Evolutionary conservation across 2,797 vertebrate genomes (phyloP), one percentile per base, ranked within the genome.

Genomic region (Benthosema pterotum): DNA sequence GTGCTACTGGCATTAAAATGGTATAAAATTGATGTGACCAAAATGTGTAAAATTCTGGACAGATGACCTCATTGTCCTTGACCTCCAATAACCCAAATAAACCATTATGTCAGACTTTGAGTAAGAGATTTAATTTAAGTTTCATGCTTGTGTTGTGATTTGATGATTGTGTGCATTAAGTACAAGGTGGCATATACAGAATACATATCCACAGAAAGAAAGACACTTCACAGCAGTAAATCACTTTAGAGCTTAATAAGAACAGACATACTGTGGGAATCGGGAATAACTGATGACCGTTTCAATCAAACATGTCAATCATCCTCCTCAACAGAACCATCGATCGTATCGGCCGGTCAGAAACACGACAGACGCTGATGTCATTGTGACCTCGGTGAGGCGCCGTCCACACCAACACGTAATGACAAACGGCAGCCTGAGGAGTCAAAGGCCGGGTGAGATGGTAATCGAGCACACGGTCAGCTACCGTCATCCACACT

Each of bases 271-370:
- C n/a, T n/a, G n/a, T n/a, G n/a, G 3, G 2, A 38, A 9, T 38
- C 8, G 32, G 11, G 32, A 11, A 9, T 38, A 38, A 6, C 28
- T 32, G 28, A 32, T 52, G 56, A 5, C 42, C 45, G 17, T 49
- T 48, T 1, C 46, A 19, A 17, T 73, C 73, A 16, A 69, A 12
- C 48, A 49, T 82, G 4, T 47, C 14, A 71, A 78, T 61, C 18
- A 42, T 46, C 51, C 53, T 75, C 57, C 79, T 69, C 50, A 67
- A 83, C 85, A 89, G 83, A 85, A 52, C 47, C 13, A 42, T 52
- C 25, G 53, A 50, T 16, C 45, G 49, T 58, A 47, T 52, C 0
- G 51, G 66, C 54, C 0, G 0, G 0, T 1, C 51, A 48, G 38
- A 56, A 70, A 58, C 50, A 47, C 14, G 1, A 22, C 12, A 22